Evolutionary conservation across 64 coral and sea anemone species (phyloP), one percentile per base, ranked within the genome.

Genomic region (Anthopleura sola): DNA sequence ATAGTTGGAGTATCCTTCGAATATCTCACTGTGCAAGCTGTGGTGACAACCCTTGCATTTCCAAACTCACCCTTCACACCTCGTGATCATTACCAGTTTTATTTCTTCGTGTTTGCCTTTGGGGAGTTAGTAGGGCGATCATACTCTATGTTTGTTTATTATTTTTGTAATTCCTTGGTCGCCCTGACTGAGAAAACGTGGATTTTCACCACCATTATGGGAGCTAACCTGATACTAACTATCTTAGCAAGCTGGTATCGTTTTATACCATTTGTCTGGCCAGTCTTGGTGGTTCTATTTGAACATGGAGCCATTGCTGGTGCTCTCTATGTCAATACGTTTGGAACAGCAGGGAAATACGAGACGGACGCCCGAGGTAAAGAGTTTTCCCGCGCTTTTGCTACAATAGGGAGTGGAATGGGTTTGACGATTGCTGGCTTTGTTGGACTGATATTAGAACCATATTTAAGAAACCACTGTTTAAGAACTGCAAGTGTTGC

Each of bases 11-110:
- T 75, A 8, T 78, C 82, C 78, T 85, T 82, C 23, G 86, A 92
- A 83, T 95, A 95, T 75, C 78, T 95, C 3, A 86, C 75, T 2
- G 88, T 92, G 23, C 90, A 95, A 82, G 82, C 90, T 21, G 93
- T 89, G 11, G 44, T 92, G 18, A 95, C 93, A 16, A 95, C 93
- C 13, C 34, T 95, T 18, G 93, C 90, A 32, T 89, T 92, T 81
- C 60, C 83, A 20, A 86, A 89, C 34, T 60, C 90, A 5, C 90
- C 86, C 5, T 95, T 95, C 78, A 37, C 75, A 6, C 93, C 93
- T 10, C 90, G 93, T 78, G 93, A 95, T 57, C 90, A 95, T 17
- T 95, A 95, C 62, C 86, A 95, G 53, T 92, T 86, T 29, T 95
- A 95, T 40, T 75, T 95, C 38, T 83, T 86, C 49, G 26, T 75